Percentiles rank a stretch among this genome's conserved stretches.
Conservation (phyloP, 2,888 invertebrate genomes). For the Heteropelma amictum region DNA sequence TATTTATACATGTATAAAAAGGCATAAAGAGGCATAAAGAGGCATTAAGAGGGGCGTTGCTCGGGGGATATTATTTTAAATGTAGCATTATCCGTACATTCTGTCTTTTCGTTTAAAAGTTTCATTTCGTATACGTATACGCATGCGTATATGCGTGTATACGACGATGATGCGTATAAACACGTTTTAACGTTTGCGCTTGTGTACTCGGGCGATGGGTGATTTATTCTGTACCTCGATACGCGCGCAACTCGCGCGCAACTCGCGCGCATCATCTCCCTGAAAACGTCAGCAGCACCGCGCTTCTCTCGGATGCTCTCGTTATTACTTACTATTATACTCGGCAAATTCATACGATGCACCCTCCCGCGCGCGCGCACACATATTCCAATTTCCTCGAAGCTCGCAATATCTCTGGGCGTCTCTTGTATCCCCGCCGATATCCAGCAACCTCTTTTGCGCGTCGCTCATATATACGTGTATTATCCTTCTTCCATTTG, state of each 20-base stretch:
- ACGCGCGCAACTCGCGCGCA: background rate
- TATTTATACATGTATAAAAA: background rate
- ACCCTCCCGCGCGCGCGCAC: conserved; percentile 7
- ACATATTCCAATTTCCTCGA: conserved; percentile 20
- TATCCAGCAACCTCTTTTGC: too few species aligned
- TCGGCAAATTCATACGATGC: conserved; percentile 16
- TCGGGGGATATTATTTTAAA: conserved; percentile 2
- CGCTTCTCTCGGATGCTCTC: conserved; percentile 44
- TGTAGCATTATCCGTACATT: background rate
- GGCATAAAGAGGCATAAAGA: too few species aligned
- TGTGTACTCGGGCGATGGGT: conserved; percentile 39
- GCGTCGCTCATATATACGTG: too few species aligned
- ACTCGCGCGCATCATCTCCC: background rate
- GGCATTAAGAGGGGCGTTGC: background rate
- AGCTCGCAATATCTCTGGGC: too few species aligned
- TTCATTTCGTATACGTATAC: too few species aligned
- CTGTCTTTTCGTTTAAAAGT: too few species aligned
- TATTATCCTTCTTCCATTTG: too few species aligned
- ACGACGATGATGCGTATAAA: conserved; percentile 10
- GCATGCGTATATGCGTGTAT: conserved; percentile 3
- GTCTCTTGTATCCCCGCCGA: too few species aligned
- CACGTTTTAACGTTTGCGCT: background rate
- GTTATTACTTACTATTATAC: conserved; percentile 45
- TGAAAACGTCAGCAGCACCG: conserved; percentile 39
- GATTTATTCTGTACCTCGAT: conserved; percentile 40